Base-by-base conservation (phyloP, 2,113 vertebrate genomes). In the Lepus timidus region DNA sequence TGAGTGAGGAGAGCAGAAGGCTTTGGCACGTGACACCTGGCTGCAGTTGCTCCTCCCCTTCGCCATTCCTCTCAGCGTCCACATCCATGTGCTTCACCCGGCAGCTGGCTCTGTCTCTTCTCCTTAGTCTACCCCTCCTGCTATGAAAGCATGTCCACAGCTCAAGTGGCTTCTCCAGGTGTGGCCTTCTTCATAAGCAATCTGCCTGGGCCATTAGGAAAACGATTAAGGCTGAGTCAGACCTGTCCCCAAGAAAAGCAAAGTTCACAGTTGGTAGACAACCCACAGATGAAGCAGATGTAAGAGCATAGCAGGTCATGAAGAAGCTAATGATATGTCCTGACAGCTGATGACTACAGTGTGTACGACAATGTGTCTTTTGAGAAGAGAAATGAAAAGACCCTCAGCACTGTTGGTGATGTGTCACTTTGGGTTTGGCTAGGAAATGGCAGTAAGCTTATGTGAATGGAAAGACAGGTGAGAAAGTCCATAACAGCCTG, bases 321-420 rank as follows among this genome's bases (percentile, higher is more conserved):
- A 73, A 25, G 55, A 79, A 52, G 22, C 25, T 58, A 17, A 11
- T 27, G 78, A 13, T 75, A 31, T 16, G 12, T 23, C 27, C 65
- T 14, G 2, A 70, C 25, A 44, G 39, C 52, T 67, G 31, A 4
- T 39, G 58, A 36, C 44, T 5, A 14, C 2, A 68, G 29, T 4
- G 31, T 12, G 55, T 33, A 58, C 36, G 68, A 82, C 16, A 3
- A 4, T 3, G 20, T 52, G 33, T 73, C 81, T 88, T 85, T 65
- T 58, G 78, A 88, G 82, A 94, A 91, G 55, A 85, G 70, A 87
- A 74, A 36, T 51, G 1, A 68, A 74, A 88, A 93, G 33, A 33
- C 16, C 19, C 14, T 25, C 19, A 70, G 16, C 7, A 29, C 16
- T 31, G 33, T 95, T 31, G 31, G 4, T 68, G 51, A 75, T 31